Evolutionary conservation across 2,113 vertebrate species (phyloP), one percentile per base, ranked within the genome.

Genomic region (Chlorocebus sabaeus): DNA sequence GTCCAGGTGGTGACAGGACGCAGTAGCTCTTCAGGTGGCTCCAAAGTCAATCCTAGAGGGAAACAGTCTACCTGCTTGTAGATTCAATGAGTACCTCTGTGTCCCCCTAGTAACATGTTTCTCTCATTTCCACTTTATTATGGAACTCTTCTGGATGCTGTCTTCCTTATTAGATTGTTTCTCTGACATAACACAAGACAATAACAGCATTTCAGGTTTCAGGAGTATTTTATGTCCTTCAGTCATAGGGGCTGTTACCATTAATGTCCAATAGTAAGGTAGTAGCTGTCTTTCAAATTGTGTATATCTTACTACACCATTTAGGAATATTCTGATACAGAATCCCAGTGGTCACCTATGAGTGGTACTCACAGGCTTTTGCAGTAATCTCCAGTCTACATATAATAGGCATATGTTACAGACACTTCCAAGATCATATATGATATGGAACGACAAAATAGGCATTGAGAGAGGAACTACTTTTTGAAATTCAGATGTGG

Each of bases 301-400:
- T 30, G 25, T 70, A 3, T 45, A 82, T 70, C 73, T 86, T 61
- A 72, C 25, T 27, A 13, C 2, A 27, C n/a, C 18, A 45, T 45
- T 45, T 57, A 73, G 59, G 6, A 55, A 59, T 59, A 38, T 76
- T 78, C 40, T 76, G 25, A 48, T 89, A 45, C 57, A 68, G 93
- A 93, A 40, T 78, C 35, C 81, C 84, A 84, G 27, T 35, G 25
- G 78, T 78, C 78, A 83, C 78, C 90, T 84, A 50, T 93, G 59
- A 78, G 85, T 89, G 78, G 90, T 55, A 89, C 59, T 88, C 90
- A 83, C 30, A 83, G 73, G 83, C 48, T 89, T 89, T 43, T 35
- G 20, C 45, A 78, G n/a, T 82, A 82, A 68, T 52, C 85, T 59
- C 79, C 43, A 61, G 59, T 76, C 50, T 70, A 30, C 22, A 11